Evolutionary conservation across 2,888 invertebrate species (phyloP).

Genomic region (Andrena trimmerana): DNA sequence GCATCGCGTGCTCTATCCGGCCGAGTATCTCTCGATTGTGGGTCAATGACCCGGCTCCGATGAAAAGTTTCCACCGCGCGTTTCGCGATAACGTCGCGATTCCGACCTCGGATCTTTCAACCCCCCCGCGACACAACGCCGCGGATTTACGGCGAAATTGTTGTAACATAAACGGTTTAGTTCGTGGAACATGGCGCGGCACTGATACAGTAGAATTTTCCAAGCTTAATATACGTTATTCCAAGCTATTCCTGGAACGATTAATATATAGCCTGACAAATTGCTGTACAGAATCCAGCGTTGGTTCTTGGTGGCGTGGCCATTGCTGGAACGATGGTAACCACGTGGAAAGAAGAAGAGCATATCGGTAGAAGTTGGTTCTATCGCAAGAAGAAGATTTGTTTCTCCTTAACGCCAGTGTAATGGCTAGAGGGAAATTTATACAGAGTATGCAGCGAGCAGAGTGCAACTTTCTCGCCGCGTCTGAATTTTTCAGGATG

Average conservation of each 20-base stretch:
- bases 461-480: constrained; percentile 13
- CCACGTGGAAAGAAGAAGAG: background rate
- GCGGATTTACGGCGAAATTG: constrained; percentile 7
- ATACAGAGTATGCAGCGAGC: constrained; percentile 3
- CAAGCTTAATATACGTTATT: background rate
- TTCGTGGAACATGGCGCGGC: background rate
- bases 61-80: constrained; percentile 49
- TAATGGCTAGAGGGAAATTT: constrained; percentile 32
- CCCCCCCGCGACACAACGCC: background rate
- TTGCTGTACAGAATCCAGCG: too few relatives aligned
- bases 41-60: constrained; percentile 62
- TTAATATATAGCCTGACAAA: too few relatives aligned
- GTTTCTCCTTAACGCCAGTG: background rate
- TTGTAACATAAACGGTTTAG: background rate
- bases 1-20: constrained; percentile 67
- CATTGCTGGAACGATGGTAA: background rate
- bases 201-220: background rate
- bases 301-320: too few relatives aligned
- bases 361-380: background rate
- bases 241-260: background rate
- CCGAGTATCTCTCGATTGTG: constrained; percentile 59
- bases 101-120: constrained; percentile 20
- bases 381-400: background rate
- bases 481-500: constrained; percentile 34
- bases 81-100: constrained; percentile 46